A percentile compares a stretch with the other conserved stretches of the same genome.
These are phyloP conservation scores for Leucosticte australis DNA, from an alignment of 2,113 vertebrate species.

Conservation along the genomic window DNA sequence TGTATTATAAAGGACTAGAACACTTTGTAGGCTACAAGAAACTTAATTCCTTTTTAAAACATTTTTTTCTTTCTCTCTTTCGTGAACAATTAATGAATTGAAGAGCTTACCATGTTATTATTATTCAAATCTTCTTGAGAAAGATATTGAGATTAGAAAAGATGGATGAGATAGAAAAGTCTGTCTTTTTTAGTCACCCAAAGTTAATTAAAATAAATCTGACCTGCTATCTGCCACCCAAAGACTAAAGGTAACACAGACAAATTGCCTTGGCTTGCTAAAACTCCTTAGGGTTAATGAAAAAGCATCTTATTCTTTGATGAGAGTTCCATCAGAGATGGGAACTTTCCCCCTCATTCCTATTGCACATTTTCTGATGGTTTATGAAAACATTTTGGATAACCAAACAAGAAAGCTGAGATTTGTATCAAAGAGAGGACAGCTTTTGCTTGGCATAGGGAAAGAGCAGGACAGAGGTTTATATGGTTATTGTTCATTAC, in stretches of 20 bases:
- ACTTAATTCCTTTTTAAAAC: not conserved
- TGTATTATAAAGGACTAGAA: not conserved
- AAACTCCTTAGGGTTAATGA: conserved; percentile 53
- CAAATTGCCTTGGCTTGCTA: conserved; percentile 10
- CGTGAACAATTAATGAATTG: not conserved
- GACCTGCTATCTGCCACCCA: conserved; percentile 5
- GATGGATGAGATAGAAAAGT: not conserved
- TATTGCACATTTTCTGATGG: not conserved
- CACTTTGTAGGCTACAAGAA: not conserved
- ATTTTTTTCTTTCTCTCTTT: not conserved
- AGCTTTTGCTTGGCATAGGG: not conserved
- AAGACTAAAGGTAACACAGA: not conserved
- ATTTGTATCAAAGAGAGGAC: not conserved
- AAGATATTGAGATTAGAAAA: conserved; percentile 45
- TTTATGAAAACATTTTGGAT: not conserved
- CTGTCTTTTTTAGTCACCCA: not conserved
- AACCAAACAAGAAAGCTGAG: not conserved
- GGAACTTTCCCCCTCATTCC: not conserved
- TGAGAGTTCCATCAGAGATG: not conserved
- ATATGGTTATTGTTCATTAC: too few species aligned
- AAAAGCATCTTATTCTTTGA: conserved; percentile 34
- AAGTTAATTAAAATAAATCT: conserved; percentile 61
- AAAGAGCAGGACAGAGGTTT: not conserved
- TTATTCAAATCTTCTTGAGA: conserved; percentile 34
- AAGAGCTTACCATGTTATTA: not conserved